Conservation (phyloP, 2,888 invertebrate species). For the Acrocera orbiculus region DNA sequence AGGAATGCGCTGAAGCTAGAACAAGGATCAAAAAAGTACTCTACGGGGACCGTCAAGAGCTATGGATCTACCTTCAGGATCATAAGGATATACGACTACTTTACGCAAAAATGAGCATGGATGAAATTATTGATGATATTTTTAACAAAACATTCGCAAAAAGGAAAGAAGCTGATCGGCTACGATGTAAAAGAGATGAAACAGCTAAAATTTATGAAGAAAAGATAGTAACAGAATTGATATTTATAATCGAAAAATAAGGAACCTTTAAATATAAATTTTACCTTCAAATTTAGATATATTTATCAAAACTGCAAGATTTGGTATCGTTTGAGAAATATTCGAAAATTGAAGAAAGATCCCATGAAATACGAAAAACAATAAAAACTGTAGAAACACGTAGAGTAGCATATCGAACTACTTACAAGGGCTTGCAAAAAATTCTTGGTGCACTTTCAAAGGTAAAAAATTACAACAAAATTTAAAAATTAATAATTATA, state of each 20-base stretch:
- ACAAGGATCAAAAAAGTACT: conserved; percentile 21
- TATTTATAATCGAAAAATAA: no score
- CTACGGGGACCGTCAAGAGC: conserved; percentile 18
- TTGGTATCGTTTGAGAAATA: no score
- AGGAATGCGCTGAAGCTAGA: conserved; percentile 24
- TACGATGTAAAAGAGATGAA: conserved; percentile 18
- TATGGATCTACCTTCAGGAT: conserved; percentile 23
- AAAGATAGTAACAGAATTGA: conserved; percentile 20
- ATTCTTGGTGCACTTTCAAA: conserved; percentile 13
- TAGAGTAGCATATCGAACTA: conserved; percentile 22
- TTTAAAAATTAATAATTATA: neutral
- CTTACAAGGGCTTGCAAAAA: no score
- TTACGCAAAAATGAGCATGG: conserved; percentile 25
- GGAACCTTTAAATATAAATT: no score
- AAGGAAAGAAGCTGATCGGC: conserved; percentile 26
- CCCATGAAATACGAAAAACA: no score
- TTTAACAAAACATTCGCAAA: conserved; percentile 27
- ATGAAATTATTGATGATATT: conserved; percentile 25
- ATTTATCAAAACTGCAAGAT: no score
- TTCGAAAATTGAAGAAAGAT: no score
- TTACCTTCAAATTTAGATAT: no score
- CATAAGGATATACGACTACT: conserved; percentile 25
- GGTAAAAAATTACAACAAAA: neutral
- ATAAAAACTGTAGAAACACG: no score
- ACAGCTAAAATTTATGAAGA: conserved; percentile 18